Percentiles rank a stretch among this genome's conserved stretches.
phyloP scores from a whole-genome alignment of 2,797 vertebrate species.

The Graptemys geographica region DNA sequence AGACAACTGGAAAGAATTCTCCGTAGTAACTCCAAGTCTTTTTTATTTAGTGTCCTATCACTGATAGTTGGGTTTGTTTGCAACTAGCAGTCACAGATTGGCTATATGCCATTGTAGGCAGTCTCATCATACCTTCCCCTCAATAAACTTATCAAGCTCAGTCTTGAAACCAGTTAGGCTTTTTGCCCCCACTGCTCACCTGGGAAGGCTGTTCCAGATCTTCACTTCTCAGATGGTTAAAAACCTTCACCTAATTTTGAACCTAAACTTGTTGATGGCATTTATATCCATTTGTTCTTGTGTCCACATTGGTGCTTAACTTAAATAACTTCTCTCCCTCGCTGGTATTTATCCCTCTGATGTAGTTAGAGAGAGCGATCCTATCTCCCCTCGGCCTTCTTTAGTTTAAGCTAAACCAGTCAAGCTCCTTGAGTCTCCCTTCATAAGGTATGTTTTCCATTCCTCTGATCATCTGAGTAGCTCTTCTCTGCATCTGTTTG shows the following conservation, averaged over 20 bases:
- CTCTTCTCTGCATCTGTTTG: too few species aligned
- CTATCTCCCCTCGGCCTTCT: background rate
- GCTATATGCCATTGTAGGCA: background rate
- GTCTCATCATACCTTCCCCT: background rate
- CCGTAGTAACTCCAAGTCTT: background rate
- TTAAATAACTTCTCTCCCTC: background rate
- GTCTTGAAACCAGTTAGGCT: background rate
- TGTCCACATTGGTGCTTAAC: background rate
- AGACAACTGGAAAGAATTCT: background rate
- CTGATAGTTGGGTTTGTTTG: background rate
- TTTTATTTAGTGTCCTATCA: background rate
- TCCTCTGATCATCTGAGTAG: too few species aligned
- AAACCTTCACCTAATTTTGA: background rate
- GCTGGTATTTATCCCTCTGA: background rate
- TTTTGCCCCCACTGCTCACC: background rate
- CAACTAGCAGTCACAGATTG: background rate
- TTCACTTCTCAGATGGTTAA: background rate
- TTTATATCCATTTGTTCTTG: background rate
- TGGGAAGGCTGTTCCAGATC: background rate
- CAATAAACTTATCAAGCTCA: background rate
- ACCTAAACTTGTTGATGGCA: background rate
- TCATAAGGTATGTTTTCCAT: background rate
- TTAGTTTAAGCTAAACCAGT: background rate
- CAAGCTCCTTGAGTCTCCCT: background rate
- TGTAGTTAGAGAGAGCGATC: background rate